phyloP scores from a whole-genome alignment of 1,140 invertebrate genomes.

The Drosophila dunni region DNA sequence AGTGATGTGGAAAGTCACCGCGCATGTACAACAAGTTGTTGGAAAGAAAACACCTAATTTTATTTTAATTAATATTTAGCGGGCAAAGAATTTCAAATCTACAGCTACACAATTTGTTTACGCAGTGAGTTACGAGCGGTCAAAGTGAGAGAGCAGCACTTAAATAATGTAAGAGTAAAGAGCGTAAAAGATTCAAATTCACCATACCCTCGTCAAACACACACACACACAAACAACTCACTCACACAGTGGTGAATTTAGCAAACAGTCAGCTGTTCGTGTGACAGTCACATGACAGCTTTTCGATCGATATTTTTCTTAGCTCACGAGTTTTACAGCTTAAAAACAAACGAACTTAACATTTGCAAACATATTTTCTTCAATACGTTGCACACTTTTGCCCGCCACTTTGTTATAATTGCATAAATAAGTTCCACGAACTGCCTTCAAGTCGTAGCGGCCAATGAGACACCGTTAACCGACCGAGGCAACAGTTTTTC shows the following conservation, averaged over 20 bases:
- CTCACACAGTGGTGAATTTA: constrained; percentile 58
- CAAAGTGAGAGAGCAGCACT: neutral
- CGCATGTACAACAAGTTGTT: constrained; percentile 12
- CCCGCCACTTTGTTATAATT: constrained; percentile 12
- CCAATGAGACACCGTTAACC: neutral
- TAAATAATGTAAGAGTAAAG: neutral
- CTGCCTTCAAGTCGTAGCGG: neutral
- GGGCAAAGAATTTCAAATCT: constrained; percentile 48
- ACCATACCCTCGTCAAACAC: constrained; percentile 23
- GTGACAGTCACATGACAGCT: constrained; percentile 81
- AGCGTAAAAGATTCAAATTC: constrained; percentile 17
- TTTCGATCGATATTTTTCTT: constrained; percentile 81
- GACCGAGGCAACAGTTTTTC: constrained; percentile 50
- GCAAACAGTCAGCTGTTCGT: constrained; percentile 70
- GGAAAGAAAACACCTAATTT: constrained; percentile 21
- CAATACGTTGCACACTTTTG: neutral
- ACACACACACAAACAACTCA: constrained; percentile 9
- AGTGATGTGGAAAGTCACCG: neutral
- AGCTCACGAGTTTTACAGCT: constrained; percentile 68
- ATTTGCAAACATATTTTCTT: constrained; percentile 61
- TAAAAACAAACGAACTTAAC: constrained; percentile 48
- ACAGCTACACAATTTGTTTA: constrained; percentile 66
- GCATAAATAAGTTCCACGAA: neutral
- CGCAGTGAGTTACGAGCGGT: constrained; percentile 38
- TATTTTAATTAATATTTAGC: constrained; percentile 36